Evolutionary conservation across 2,113 vertebrate species (phyloP).

Genomic region (Catharus fuscescens): DNA sequence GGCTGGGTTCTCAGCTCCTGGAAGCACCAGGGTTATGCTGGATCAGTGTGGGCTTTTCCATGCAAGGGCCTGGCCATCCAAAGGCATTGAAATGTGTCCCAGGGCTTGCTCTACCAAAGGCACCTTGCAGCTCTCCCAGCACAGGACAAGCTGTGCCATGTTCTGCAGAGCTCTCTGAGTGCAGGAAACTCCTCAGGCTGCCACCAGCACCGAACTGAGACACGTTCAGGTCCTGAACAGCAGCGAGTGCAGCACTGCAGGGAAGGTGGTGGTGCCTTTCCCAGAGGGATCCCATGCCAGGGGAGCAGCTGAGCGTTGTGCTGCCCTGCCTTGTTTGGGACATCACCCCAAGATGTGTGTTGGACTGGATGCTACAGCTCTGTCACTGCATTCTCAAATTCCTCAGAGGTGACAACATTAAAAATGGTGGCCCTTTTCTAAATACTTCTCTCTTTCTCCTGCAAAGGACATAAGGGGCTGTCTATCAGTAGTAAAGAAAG

Average conservation of each 20-base stretch:
- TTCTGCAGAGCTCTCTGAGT: not conserved
- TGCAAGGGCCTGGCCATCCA: not conserved
- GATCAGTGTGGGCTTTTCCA: not conserved
- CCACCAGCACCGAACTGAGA: not conserved
- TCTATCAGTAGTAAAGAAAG: not conserved
- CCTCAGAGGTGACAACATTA: not conserved
- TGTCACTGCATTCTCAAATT: not conserved
- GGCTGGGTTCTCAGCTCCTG: not conserved
- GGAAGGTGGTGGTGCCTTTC: not conserved
- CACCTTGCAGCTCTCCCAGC: not conserved
- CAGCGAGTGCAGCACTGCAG: not conserved
- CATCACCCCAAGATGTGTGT: not conserved
- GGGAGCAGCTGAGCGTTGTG: not conserved
- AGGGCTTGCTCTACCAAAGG: not conserved
- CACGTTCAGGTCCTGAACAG: not conserved
- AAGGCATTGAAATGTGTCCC: not conserved
- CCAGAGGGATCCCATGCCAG: not conserved
- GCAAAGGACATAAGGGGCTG: not conserved
- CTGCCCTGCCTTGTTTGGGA: not conserved
- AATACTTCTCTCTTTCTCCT: not conserved
- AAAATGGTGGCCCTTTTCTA: not conserved
- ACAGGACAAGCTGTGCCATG: not conserved
- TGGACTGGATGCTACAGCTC: not conserved
- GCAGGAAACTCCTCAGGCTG: not conserved
- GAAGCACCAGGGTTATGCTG: rapidly evolving